phyloP scores from a whole-genome alignment of 2,797 vertebrate genomes.

The Squalus acanthias region DNA sequence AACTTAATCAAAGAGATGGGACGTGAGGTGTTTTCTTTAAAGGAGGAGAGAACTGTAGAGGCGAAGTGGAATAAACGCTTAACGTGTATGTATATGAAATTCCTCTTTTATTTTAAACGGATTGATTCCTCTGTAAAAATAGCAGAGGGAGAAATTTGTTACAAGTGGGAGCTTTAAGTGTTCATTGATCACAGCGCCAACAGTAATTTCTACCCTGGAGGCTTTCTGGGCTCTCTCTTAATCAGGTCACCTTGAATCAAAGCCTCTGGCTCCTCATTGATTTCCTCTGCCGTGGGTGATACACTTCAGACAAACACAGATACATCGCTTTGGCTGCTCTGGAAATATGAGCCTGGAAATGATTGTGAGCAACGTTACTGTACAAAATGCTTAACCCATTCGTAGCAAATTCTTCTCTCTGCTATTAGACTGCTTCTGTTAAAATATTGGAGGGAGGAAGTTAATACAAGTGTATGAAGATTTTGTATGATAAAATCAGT shows the following conservation, averaged over 20 bases:
- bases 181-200: neutral
- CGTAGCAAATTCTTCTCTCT: neutral
- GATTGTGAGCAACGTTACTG: neutral
- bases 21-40: neutral
- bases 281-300: neutral
- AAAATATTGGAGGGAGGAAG: neutral
- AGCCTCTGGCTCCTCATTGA: neutral
- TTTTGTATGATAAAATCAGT: neutral
- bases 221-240: neutral
- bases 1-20: neutral
- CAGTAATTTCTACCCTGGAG: neutral
- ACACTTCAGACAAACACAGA: neutral
- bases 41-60: neutral
- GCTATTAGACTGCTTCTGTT: neutral
- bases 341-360: neutral
- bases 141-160: neutral
- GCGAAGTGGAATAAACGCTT: neutral
- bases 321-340: neutral
- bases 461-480: neutral
- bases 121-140: neutral
- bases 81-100: neutral
- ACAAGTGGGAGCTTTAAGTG: neutral
- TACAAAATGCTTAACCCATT: neutral
- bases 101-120: neutral
- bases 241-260: neutral